phyloP scores from a whole-genome alignment of 2,888 invertebrate species.

The Sinhomidia bicolor region DNA sequence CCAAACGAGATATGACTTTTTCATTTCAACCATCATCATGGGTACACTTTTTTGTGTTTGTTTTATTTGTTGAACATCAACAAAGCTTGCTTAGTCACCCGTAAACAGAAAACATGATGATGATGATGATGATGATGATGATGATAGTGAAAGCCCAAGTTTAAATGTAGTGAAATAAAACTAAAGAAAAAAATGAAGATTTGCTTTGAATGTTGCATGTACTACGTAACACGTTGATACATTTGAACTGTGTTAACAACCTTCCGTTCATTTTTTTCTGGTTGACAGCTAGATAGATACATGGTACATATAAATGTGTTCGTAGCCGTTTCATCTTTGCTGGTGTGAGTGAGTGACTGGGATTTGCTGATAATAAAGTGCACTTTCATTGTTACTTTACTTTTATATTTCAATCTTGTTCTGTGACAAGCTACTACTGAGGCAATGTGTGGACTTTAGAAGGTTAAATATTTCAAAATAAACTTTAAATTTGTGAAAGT shows the following conservation, averaged over 20 bases:
- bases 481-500: not conserved
- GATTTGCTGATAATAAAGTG: not conserved
- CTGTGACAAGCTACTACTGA: too few relatives aligned
- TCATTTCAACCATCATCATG: not conserved
- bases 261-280: not conserved
- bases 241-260: not conserved
- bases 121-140: slow-evolving; percentile 22
- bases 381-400: slow-evolving; percentile 3
- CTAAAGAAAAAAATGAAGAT: not conserved
- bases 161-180: slow-evolving; percentile 14
- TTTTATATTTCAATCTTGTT: not conserved
- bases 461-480: slow-evolving; percentile 52
- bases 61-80: too few relatives aligned
- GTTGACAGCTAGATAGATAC: too few relatives aligned
- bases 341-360: slow-evolving; percentile 36
- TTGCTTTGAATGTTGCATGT: not conserved
- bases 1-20: not conserved
- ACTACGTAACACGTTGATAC: not conserved
- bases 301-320: not conserved
- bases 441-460: slow-evolving; percentile 45
- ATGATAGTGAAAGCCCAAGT: slow-evolving; percentile 13
- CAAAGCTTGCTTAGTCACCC: slow-evolving; percentile 38
- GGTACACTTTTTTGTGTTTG: not conserved
- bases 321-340: not conserved
- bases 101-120: not conserved